Evolutionary conservation across 2,797 vertebrate genomes (phyloP), one percentile per base, ranked within the genome.

Genomic region (Hipposideros larvatus): DNA sequence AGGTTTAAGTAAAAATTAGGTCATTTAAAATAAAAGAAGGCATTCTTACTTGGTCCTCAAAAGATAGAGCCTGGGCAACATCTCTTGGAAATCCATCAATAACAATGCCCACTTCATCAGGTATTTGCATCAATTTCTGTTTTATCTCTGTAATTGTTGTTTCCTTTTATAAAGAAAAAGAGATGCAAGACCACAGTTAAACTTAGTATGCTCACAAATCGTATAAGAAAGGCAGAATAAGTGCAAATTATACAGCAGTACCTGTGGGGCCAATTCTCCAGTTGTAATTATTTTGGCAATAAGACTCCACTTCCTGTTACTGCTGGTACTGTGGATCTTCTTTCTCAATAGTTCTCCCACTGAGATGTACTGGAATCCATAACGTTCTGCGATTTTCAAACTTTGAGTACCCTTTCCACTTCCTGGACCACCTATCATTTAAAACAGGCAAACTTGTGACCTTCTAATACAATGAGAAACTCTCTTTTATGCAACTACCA

Each of bases 71-170:
- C 98, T 99, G 99, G 55, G 99, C 99, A 16, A 99, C 99, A 18
- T 99, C 99, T 86, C 99, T 99, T 53, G 99, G 99, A 97, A 99
- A 99, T 78, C 99, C 99, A 2, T 99, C 99, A 46, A 99, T 99
- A 97, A 99, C 99, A 92, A 99, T 99, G 0, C 99, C 99, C 5
- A 98, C 99, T 70, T 99, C 99, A 15, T 99, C 99, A 4, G 99
- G 99, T 94, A 99, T 99, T 98, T 99, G 99, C 99, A 99, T 99
- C 95, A 99, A 98, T 98, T 99, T 99, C 98, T 99, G 99, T 98
- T 99, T 99, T 98, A 99, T 99, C 98, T 99, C 99, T 11, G 99
- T 99, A 97, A 99, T 99, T 55, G 99, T 99, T 16, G 99, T 99
- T 98, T 99, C 99, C 99, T 99, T 98, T 90, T 90, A 97, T 55